phyloP scores from a whole-genome alignment of 2,888 invertebrate genomes.

The Helleia helle region DNA sequence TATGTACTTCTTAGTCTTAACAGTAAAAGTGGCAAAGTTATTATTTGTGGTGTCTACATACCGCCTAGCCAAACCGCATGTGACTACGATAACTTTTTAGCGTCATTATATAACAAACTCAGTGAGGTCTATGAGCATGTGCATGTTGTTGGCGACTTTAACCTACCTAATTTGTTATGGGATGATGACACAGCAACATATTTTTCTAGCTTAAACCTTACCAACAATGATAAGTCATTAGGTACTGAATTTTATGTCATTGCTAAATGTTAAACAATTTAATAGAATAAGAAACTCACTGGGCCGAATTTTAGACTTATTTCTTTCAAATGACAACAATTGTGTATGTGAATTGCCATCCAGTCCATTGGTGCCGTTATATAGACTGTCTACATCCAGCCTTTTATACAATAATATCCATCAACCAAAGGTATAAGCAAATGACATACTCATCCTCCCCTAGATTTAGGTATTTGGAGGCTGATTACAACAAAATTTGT shows the following conservation, averaged over 20 bases:
- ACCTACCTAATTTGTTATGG: background rate
- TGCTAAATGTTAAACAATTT: background rate
- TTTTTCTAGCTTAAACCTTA: too few relatives aligned
- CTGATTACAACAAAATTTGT: background rate
- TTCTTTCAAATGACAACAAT: background rate
- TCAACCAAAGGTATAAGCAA: background rate
- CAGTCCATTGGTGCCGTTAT: background rate
- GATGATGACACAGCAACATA: background rate
- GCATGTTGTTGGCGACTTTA: background rate
- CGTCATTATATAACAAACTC: background rate
- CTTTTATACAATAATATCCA: background rate
- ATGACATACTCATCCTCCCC: background rate
- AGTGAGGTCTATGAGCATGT: background rate
- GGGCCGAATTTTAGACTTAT: background rate
- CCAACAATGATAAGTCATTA: too few relatives aligned
- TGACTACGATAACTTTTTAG: background rate
- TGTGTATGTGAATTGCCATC: background rate
- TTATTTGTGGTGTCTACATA: background rate
- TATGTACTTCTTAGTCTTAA: background rate
- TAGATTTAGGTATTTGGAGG: background rate
- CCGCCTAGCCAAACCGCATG: background rate
- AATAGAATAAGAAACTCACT: background rate
- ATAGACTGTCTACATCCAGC: background rate
- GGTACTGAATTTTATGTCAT: too few relatives aligned
- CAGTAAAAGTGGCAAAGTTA: background rate